Percentiles rank a stretch among this genome's conserved stretches.
These are phyloP conservation scores for Rhagoletis zephyria DNA, from an alignment of 1,140 invertebrate genomes.

Conservation along the genomic window DNA sequence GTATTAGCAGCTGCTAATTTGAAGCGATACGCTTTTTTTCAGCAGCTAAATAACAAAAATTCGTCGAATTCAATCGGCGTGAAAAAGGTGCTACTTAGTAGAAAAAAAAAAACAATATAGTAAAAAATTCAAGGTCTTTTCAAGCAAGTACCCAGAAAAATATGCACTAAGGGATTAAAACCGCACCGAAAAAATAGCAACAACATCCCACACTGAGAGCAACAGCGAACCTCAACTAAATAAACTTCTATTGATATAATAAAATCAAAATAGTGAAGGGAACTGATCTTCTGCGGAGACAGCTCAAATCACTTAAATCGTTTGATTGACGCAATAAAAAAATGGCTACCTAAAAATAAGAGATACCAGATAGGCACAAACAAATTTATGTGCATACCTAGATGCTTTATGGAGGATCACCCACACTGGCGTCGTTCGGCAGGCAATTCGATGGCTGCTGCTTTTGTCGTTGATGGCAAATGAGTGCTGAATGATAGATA, in stretches of 20 bases:
- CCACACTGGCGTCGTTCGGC: constrained; percentile 20
- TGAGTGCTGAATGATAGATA: not conserved
- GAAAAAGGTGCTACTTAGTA: not conserved
- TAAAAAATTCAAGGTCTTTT: constrained; percentile 20
- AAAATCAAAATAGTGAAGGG: constrained; percentile 13
- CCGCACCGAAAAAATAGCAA: not conserved
- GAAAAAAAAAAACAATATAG: not conserved
- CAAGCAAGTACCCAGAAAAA: not conserved
- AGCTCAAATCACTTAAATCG: constrained; percentile 40
- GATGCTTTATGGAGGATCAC: constrained; percentile 6
- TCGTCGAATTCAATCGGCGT: not conserved
- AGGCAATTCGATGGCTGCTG: not conserved
- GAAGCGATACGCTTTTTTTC: not conserved
- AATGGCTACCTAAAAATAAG: constrained; percentile 32
- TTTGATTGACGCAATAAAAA: constrained; percentile 37
- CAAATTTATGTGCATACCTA: no score
- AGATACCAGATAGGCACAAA: not conserved
- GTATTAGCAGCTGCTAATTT: not conserved
- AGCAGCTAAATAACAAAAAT: not conserved
- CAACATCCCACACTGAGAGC: not conserved
- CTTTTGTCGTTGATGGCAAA: not conserved
- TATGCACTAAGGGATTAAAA: not conserved
- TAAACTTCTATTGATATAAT: constrained; percentile 9
- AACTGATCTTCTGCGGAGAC: constrained; percentile 11
- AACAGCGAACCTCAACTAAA: not conserved